phyloP scores from a whole-genome alignment of 2,113 vertebrate genomes.

The Pelvicachromis taeniatus region DNA sequence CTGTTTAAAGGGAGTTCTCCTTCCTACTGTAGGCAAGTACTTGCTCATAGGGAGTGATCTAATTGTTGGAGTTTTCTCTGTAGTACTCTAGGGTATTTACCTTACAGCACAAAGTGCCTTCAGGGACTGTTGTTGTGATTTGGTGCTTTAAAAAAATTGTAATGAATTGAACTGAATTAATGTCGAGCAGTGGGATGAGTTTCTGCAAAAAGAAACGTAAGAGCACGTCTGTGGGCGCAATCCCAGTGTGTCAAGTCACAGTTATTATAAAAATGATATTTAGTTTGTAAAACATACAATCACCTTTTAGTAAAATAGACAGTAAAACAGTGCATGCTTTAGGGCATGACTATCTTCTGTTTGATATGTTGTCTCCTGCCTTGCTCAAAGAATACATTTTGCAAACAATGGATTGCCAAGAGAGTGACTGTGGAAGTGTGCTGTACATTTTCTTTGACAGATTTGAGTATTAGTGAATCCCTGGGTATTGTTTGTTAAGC shows the following conservation, averaged over 20 bases:
- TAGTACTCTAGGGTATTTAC: neutral
- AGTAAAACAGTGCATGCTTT: neutral
- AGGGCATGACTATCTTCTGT: neutral
- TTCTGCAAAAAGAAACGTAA: neutral
- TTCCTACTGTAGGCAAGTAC: neutral
- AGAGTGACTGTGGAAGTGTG: neutral
- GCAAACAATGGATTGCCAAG: neutral
- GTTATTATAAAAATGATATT: neutral
- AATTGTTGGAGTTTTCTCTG: neutral
- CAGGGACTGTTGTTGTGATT: accelerated
- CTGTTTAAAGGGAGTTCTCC: neutral
- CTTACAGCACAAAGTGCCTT: neutral
- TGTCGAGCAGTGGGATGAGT: neutral
- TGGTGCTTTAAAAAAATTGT: accelerated
- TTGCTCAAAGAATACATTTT: neutral
- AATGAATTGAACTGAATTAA: neutral
- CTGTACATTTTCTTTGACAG: neutral
- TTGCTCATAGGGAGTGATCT: neutral
- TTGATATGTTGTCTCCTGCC: neutral
- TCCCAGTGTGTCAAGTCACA: neutral
- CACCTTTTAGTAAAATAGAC: neutral
- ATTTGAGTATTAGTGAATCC: neutral
- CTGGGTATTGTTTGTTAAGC: neutral
- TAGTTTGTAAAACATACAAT: neutral
- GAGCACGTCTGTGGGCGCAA: neutral